These are phyloP conservation scores for Esox niger DNA, from an alignment of 2,113 vertebrate genomes.

Conservation along the genomic window DNA sequence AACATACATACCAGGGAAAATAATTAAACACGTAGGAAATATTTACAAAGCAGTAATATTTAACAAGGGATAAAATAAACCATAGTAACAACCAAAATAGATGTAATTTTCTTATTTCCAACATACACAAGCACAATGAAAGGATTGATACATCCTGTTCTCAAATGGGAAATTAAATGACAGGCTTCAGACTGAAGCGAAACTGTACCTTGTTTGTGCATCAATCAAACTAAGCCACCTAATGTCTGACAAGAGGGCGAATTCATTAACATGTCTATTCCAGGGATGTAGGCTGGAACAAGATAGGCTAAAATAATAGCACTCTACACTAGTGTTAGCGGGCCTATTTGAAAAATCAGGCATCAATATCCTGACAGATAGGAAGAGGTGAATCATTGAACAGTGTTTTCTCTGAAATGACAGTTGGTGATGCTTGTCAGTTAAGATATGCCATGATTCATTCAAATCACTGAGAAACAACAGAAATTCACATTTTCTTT, in stretches of 20 bases:
- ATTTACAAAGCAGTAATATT: constrained; percentile 52
- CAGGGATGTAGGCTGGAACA: not conserved
- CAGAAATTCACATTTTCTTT: constrained; percentile 52
- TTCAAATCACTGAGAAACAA: constrained; percentile 57
- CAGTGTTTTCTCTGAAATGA: constrained; percentile 44
- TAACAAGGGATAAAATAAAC: constrained; percentile 47
- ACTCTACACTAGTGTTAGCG: not conserved
- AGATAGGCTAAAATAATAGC: not conserved
- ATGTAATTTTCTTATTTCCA: constrained; percentile 4
- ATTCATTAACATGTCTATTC: not conserved
- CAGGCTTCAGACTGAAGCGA: constrained; percentile 60
- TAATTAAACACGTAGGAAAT: constrained; percentile 60
- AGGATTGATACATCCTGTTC: constrained; percentile 43
- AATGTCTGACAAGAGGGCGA: not conserved
- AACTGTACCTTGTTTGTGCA: constrained; percentile 9
- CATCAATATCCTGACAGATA: constrained; percentile 45
- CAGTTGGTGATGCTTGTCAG: constrained; percentile 57
- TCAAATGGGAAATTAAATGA: constrained; percentile 9
- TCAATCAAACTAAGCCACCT: constrained; percentile 3
- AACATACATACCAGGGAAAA: constrained; percentile 34
- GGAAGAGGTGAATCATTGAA: constrained; percentile 57
- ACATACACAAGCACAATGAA: not conserved
- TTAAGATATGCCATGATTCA: constrained; percentile 51
- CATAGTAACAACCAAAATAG: constrained; percentile 35
- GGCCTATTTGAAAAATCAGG: not conserved